Evolutionary conservation across 2,888 invertebrate species (phyloP).

Genomic region (Callyntrura sp.): DNA sequence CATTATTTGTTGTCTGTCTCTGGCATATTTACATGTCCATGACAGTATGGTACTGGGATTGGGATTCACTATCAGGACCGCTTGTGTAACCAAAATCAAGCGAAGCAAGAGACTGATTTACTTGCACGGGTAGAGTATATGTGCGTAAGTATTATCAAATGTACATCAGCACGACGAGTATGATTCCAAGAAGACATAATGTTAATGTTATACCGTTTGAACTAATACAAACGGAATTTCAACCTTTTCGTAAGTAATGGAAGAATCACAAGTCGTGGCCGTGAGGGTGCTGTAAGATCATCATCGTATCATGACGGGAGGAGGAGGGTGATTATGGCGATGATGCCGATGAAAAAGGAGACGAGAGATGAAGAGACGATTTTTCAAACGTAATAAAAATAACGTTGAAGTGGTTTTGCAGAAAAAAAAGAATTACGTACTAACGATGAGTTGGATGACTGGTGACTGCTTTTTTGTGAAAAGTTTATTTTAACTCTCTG

Average conservation of each 20-base stretch:
- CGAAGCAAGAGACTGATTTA: neutral
- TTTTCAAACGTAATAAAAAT: constrained; percentile 44
- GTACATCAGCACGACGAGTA: neutral
- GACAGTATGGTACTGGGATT: constrained; percentile 55
- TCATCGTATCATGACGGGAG: constrained; percentile 57
- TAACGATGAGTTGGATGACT: constrained; percentile 9
- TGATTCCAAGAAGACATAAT: neutral
- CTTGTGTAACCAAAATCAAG: neutral
- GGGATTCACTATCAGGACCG: neutral
- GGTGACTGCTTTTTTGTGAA: neutral
- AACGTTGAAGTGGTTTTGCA: constrained; percentile 36
- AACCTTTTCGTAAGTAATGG: constrained; percentile 40
- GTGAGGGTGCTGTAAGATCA: constrained; percentile 68
- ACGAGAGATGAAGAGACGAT: constrained; percentile 30
- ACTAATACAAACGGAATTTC: constrained; percentile 50
- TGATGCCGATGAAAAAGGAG: constrained; percentile 20
- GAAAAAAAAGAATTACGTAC: constrained; percentile 3
- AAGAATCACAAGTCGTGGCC: constrained; percentile 31
- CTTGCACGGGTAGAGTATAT: neutral
- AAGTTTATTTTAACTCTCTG: constrained; percentile 1
- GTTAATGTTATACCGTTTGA: neutral
- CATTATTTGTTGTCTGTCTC: constrained; percentile 21
- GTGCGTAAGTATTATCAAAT: neutral
- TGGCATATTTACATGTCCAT: constrained; percentile 51
- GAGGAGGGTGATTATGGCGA: constrained; percentile 34